Base-by-base conservation (phyloP, 2,113 vertebrate species). In the Apteryx owenii region DNA sequence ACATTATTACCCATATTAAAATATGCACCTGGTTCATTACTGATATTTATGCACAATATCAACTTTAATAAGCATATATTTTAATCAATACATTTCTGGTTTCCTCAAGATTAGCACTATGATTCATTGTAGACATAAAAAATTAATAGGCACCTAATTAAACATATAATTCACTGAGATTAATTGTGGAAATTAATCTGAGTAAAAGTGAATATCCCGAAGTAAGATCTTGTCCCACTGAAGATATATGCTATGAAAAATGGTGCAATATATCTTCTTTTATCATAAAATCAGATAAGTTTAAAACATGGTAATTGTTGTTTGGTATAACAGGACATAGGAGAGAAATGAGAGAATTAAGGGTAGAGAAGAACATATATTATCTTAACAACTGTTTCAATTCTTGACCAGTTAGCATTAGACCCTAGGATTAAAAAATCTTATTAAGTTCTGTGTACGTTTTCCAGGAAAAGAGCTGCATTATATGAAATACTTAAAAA, bases 131-230 rank as follows among this genome's bases (percentile, higher is more conserved):
- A 21, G 51, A 40, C 86, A 88, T 96, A 94, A 95, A 97, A 97
- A 85, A 79, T 92, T 97, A 96, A 97, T 86, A 89, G 29, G 40
- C 36, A 94, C 92, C 51, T 97, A 97, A 97, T 97, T 96, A 97
- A 97, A 95, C 80, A 77, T 85, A 93, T 96, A 95, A 95, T 96
- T 97, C 83, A 95, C 68, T 83, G 81, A 97, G 85, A 96, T 94
- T 95, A 97, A 96, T 96, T 91, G 18, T 87, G 44, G 20, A 69
- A 91, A 97, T 97, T 97, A 93, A 95, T 96, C 87, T 93, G 75
- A 88, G 36, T 91, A 94, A 93, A 96, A 97, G n/a, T 69, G 77
- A 94, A 60, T 69, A 70, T 89, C n/a, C 66, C 62, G 82, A 79
- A 88, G 42, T 66, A 96, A 94, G 89, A 50, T 61, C 72, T 93